phyloP scores from a whole-genome alignment of 2,113 vertebrate genomes.

The Nestor notabilis region DNA sequence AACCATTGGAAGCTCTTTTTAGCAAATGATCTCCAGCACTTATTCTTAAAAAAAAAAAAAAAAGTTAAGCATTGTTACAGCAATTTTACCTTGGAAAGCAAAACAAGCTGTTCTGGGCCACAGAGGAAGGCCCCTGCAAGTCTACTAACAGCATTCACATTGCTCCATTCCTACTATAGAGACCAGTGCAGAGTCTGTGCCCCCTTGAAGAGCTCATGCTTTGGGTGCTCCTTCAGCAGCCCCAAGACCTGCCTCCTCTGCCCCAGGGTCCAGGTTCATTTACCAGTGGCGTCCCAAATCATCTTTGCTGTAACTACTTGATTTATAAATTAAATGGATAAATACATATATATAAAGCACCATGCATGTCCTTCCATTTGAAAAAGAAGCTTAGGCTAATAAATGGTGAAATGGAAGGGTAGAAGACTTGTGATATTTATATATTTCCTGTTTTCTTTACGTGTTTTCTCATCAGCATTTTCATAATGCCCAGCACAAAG shows the following conservation, averaged over 20 bases:
- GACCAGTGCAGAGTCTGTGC: not conserved
- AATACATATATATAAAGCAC: not conserved
- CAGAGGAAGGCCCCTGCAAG: not conserved
- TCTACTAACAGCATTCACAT: not conserved
- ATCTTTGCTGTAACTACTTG: not conserved
- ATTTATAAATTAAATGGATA: not conserved
- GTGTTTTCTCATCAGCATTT: not conserved
- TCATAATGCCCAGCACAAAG: not conserved
- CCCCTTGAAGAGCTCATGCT: not conserved
- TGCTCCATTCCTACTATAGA: not conserved
- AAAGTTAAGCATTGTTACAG: not conserved
- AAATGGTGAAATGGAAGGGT: not conserved
- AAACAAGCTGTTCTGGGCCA: not conserved
- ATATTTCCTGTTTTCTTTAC: not conserved
- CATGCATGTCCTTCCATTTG: not conserved
- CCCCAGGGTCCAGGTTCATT: not conserved
- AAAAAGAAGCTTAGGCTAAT: not conserved
- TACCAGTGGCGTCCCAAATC: not conserved
- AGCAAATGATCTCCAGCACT: not conserved
- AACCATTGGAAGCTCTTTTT: not conserved
- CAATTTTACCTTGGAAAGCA: not conserved
- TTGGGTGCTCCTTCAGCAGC: not conserved
- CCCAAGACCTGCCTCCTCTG: not conserved
- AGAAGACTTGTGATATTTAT: not conserved
- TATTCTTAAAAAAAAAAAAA: not conserved